Conservation (phyloP, 2,797 vertebrate species). For the Crocodylus rhombifer region DNA sequence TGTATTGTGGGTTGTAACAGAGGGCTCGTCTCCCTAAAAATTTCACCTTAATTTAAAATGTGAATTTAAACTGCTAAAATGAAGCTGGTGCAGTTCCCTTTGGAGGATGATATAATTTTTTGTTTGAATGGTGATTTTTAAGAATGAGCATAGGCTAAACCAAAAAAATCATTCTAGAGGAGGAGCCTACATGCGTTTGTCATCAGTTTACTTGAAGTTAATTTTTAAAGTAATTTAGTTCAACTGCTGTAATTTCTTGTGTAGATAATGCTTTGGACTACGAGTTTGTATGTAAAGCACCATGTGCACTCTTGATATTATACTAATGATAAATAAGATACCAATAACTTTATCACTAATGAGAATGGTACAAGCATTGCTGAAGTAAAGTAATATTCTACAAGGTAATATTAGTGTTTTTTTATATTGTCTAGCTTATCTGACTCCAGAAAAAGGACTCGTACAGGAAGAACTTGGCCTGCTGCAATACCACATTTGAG, state of each 20-base stretch:
- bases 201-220: background rate
- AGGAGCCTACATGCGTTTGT: background rate
- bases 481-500: slow-evolving; percentile 90
- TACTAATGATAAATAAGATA: background rate
- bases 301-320: background rate
- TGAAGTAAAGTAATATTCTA: background rate
- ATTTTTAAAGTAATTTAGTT: background rate
- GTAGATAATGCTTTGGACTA: background rate
- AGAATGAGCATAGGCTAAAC: background rate
- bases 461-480: slow-evolving; percentile 88
- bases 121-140: background rate
- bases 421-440: slow-evolving; percentile 82
- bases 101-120: background rate
- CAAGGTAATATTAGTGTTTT: background rate
- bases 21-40: background rate
- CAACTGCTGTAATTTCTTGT: background rate
- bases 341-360: background rate
- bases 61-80: background rate
- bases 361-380: background rate
- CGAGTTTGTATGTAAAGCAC: background rate
- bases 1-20: background rate
- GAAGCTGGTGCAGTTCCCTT: background rate
- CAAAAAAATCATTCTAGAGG: background rate
- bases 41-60: background rate
- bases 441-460: slow-evolving; percentile 90